A percentile compares a stretch with the other conserved stretches of the same genome.
These are phyloP conservation scores for Baccha elongata DNA, from an alignment of 2,888 invertebrate species.

Conservation along the genomic window DNA sequence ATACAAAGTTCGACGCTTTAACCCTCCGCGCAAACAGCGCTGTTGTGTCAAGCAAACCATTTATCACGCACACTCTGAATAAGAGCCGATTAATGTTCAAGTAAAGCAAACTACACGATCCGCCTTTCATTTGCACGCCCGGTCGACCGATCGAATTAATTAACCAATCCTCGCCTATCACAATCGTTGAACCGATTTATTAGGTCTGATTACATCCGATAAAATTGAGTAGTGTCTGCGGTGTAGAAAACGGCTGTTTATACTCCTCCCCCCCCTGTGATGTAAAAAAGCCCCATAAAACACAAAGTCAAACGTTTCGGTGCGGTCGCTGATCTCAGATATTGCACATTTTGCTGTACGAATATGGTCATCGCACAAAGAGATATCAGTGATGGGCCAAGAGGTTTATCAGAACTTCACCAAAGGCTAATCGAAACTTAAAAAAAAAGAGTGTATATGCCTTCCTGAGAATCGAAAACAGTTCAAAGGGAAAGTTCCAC, in stretches of 20 bases:
- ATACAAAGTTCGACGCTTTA: conserved; percentile 51
- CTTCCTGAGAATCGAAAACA: conserved; percentile 8
- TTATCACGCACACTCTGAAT: conserved; percentile 70
- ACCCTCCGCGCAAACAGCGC: conserved; percentile 37
- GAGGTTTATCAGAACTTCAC: conserved; percentile 55
- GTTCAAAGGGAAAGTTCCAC: conserved; percentile 53
- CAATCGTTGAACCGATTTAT: conserved; percentile 71
- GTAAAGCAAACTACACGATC: conserved; percentile 59
- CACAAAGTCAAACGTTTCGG: conserved; percentile 46
- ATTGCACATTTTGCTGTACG: conserved; percentile 39
- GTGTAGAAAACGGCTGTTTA: not conserved
- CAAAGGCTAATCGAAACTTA: conserved; percentile 54
- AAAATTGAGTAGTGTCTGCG: conserved; percentile 43
- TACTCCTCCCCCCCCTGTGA: not conserved
- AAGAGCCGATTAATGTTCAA: conserved; percentile 62
- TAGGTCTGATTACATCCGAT: conserved; percentile 65
- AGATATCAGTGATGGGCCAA: conserved; percentile 30
- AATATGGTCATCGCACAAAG: conserved; percentile 29
- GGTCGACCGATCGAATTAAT: conserved; percentile 74
- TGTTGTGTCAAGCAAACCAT: conserved; percentile 66
- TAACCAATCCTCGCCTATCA: conserved; percentile 72
- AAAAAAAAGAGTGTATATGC: conserved; percentile 10
- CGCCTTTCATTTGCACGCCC: conserved; percentile 73
- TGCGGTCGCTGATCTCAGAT: conserved; percentile 43
- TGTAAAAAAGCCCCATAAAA: conserved; percentile 67